A percentile compares a stretch with the other conserved stretches of the same genome.
Conservation (phyloP, 35 echinoderm and acorn worm species). For the Lytechinus variegatus region DNA sequence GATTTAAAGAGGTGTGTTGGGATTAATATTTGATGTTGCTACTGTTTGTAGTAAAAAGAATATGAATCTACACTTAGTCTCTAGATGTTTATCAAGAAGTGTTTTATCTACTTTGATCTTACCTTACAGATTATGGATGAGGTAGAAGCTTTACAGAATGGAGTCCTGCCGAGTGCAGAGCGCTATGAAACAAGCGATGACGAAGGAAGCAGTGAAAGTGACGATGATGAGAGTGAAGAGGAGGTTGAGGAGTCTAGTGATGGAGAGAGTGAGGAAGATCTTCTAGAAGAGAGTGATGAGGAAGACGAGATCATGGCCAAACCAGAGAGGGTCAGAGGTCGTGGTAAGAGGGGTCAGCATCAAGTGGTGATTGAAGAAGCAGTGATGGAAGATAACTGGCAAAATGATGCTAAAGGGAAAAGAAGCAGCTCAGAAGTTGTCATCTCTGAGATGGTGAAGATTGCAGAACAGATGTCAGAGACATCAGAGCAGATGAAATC, state of each 20-base stretch:
- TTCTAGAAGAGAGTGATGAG: conserved; percentile 42
- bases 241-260: conserved; percentile 47
- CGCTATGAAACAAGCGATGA: conserved; percentile 49
- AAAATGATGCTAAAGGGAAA: conserved; percentile 21
- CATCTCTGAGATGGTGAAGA: conserved; percentile 56
- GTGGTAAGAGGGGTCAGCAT: neutral
- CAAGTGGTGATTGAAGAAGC: conserved; percentile 45
- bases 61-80: neutral
- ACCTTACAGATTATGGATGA: conserved; percentile 39
- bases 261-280: conserved; percentile 41
- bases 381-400: conserved; percentile 39
- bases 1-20: neutral
- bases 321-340: conserved; percentile 30
- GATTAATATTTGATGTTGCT: neutral
- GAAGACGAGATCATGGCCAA: conserved; percentile 43
- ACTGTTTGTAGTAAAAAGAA: no score
- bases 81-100: neutral
- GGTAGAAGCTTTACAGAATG: conserved; percentile 39
- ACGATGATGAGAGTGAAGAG: conserved; percentile 47
- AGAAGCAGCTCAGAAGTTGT: conserved; percentile 36
- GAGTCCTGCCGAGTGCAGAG: conserved; percentile 40
- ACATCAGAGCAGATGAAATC: conserved; percentile 46
- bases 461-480: conserved; percentile 47
- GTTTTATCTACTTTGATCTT: neutral
- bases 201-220: conserved; percentile 38